Conservation (phyloP, 2,888 invertebrate genomes). For the Cephus pulcher region DNA sequence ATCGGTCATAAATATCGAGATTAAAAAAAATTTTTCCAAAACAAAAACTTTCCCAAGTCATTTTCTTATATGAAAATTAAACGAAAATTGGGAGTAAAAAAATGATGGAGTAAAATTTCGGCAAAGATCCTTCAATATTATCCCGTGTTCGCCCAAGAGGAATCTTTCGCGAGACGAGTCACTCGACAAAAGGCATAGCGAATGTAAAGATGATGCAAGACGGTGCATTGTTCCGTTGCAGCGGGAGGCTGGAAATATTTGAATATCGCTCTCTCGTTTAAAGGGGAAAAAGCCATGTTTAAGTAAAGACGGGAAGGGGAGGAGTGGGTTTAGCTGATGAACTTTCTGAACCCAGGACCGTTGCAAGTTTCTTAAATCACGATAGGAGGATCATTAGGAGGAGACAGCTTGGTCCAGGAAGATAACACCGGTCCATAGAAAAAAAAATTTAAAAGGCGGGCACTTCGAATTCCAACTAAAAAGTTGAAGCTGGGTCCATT, state of each 20-base stretch:
- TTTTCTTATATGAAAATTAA: not conserved
- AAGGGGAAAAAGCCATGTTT: not conserved
- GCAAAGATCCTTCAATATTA: not conserved
- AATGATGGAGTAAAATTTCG: not conserved
- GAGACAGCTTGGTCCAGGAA: constrained; percentile 28
- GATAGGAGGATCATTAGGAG: constrained; percentile 41
- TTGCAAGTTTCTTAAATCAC: constrained; percentile 39
- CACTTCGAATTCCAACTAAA: constrained; percentile 24
- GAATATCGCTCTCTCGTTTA: not conserved
- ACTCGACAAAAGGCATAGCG: not conserved
- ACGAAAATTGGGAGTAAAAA: not conserved
- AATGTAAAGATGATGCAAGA: not conserved
- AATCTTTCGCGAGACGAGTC: not conserved
- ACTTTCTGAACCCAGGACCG: constrained; percentile 22
- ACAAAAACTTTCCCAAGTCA: not conserved
- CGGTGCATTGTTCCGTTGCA: not conserved
- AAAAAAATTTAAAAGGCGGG: constrained; percentile 22
- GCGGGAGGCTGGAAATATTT: not conserved
- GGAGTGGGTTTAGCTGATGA: constrained; percentile 18
- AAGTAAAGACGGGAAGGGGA: not conserved
- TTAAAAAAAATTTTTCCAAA: not conserved
- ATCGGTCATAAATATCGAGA: not conserved
- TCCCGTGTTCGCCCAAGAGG: not conserved
- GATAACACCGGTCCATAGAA: constrained; percentile 24
- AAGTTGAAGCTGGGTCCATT: not conserved